Conservation (phyloP, 2,888 invertebrate species). For the Apotomis capreana region DNA sequence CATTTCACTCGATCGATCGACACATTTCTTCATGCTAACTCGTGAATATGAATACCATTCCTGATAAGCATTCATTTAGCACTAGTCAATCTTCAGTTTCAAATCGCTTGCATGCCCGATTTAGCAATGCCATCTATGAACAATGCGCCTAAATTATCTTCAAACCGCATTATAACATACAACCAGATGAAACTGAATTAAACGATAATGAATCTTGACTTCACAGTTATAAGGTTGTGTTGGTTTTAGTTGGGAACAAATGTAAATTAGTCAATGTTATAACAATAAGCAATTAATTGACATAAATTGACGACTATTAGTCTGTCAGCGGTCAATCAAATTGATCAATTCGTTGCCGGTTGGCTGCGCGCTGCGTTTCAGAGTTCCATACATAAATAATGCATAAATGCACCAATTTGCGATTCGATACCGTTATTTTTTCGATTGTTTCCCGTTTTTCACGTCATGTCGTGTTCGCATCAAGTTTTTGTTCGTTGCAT, state of each 20-base stretch:
- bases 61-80: not conserved
- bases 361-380: constrained; percentile 21
- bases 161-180: not conserved
- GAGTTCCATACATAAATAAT: constrained; percentile 24
- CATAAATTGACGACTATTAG: constrained; percentile 63
- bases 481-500: constrained; percentile 15
- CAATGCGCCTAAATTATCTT: constrained; percentile 42
- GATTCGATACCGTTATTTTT: constrained; percentile 20
- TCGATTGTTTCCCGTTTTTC: constrained; percentile 9
- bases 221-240: not conserved
- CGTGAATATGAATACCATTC: constrained; percentile 1
- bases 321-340: constrained; percentile 61
- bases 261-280: constrained; percentile 31
- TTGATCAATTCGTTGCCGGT: constrained; percentile 52
- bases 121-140: constrained; percentile 44
- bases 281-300: constrained; percentile 67
- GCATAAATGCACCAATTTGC: constrained; percentile 25
- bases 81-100: constrained; percentile 13
- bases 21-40: not conserved
- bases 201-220: not conserved
- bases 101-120: constrained; percentile 42
- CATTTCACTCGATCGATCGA: not conserved
- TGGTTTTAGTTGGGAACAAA: not conserved
- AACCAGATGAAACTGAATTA: not conserved
- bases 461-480: constrained; percentile 4